phyloP scores from a whole-genome alignment of 2,888 invertebrate genomes.

The Stenotaenia linearis region DNA sequence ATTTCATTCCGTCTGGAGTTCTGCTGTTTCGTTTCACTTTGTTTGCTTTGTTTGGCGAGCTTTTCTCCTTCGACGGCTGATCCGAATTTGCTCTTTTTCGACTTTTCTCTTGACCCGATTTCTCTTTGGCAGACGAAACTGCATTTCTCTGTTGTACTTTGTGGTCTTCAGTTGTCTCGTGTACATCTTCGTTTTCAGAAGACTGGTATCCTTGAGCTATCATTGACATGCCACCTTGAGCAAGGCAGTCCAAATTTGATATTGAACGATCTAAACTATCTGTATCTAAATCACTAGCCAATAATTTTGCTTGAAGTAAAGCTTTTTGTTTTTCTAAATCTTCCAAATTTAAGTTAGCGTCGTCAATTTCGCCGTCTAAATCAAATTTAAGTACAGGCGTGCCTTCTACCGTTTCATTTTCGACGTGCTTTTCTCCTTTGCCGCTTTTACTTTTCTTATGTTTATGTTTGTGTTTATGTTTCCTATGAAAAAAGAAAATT shows the following conservation, averaged over 20 bases:
- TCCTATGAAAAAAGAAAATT: slow-evolving; percentile 26
- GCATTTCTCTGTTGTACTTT: not conserved
- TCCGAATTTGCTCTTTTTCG: not conserved
- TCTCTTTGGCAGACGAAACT: not conserved
- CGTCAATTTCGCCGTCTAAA: slow-evolving; percentile 32
- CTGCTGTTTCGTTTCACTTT: not conserved
- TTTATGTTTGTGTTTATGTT: slow-evolving; percentile 42
- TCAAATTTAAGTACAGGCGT: slow-evolving; percentile 1
- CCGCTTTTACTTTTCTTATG: slow-evolving; percentile 31
- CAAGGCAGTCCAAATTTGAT: slow-evolving; percentile 20
- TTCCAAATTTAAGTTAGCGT: slow-evolving; percentile 41
- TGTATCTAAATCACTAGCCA: slow-evolving; percentile 42
- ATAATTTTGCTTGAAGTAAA: slow-evolving; percentile 45
- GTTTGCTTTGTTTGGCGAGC: not conserved
- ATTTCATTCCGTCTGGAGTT: not conserved
- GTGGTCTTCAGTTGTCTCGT: not conserved
- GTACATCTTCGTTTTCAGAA: slow-evolving; percentile 32
- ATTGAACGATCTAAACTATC: slow-evolving; percentile 29
- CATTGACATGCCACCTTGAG: slow-evolving; percentile 27
- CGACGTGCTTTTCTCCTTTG: slow-evolving; percentile 1
- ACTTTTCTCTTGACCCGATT: not conserved
- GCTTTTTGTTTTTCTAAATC: slow-evolving; percentile 47
- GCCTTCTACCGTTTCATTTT: not conserved
- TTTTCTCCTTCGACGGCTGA: not conserved
- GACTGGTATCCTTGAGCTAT: slow-evolving; percentile 37